Evolutionary conservation across 2,888 invertebrate genomes (phyloP).

Genomic region (Limnephilus rhombicus): DNA sequence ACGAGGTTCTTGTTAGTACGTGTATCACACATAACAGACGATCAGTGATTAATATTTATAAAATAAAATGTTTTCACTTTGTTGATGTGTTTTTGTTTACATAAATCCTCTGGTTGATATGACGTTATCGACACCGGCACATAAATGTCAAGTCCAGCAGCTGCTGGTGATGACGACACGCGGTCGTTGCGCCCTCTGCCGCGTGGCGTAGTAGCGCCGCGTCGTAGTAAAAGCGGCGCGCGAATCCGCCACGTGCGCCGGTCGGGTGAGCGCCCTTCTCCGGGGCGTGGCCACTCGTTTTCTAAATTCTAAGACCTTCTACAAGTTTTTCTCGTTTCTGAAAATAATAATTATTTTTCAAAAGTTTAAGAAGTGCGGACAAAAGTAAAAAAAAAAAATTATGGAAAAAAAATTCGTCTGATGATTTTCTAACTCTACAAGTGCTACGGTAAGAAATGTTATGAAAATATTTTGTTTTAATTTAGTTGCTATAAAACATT

Average conservation of each 20-base stretch:
- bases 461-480: not conserved
- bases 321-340: not conserved
- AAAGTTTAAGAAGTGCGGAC: not conserved
- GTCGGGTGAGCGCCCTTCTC: not conserved
- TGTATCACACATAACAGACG: not conserved
- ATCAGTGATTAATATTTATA: not conserved
- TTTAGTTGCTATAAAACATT: not conserved
- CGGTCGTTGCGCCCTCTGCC: not conserved
- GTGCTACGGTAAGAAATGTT: not conserved
- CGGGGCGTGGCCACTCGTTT: not conserved
- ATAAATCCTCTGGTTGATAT: not conserved
- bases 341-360: not conserved
- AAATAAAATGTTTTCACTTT: not conserved
- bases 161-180: not conserved
- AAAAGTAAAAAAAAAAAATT: not conserved
- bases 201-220: not conserved
- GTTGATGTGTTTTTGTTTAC: not conserved
- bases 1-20: not conserved
- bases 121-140: not conserved
- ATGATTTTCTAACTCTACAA: not conserved
- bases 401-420: not conserved
- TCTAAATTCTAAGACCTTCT: not conserved
- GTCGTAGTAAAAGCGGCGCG: not conserved
- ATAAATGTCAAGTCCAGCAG: not conserved
- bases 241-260: not conserved